Percentiles rank a stretch among this genome's conserved stretches.
Evolutionary conservation across 2,888 invertebrate genomes (phyloP).

Genomic region (Muscina levida): DNA sequence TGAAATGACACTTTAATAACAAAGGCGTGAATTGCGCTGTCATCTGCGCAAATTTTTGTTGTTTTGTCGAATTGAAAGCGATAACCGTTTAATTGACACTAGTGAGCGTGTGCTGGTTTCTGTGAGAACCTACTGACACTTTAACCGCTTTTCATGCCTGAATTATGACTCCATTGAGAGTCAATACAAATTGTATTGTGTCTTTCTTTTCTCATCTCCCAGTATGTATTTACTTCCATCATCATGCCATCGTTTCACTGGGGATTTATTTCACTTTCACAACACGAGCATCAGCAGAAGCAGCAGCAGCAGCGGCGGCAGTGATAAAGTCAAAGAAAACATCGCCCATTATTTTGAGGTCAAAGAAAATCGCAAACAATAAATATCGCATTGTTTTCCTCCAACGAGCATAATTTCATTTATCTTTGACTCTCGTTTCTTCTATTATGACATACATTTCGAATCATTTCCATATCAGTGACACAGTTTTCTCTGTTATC

Average conservation of each 20-base stretch:
- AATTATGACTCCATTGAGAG: slow-evolving; percentile 41
- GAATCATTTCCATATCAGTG: slow-evolving; percentile 36
- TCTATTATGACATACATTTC: slow-evolving; percentile 45
- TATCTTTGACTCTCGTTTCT: slow-evolving; percentile 15
- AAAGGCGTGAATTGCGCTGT: slow-evolving; percentile 19
- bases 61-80: neutral
- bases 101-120: neutral
- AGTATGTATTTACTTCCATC: slow-evolving; percentile 17
- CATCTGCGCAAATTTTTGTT: slow-evolving; percentile 27
- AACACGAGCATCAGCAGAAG: neutral
- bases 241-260: slow-evolving; percentile 28
- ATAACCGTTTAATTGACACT: slow-evolving; percentile 37
- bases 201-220: slow-evolving; percentile 18
- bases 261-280: slow-evolving; percentile 58
- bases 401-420: slow-evolving; percentile 36
- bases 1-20: neutral
- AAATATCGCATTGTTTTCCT: slow-evolving; percentile 33
- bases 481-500: neutral
- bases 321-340: slow-evolving; percentile 37
- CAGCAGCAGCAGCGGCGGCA: too few species aligned
- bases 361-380: slow-evolving; percentile 56
- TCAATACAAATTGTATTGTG: slow-evolving; percentile 36
- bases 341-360: slow-evolving; percentile 47
- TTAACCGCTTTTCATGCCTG: slow-evolving; percentile 72
- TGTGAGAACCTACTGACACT: slow-evolving; percentile 74